Evolutionary conservation across 2,797 vertebrate genomes (phyloP), one percentile per base, ranked within the genome.

Genomic region (Valencia hispanica): DNA sequence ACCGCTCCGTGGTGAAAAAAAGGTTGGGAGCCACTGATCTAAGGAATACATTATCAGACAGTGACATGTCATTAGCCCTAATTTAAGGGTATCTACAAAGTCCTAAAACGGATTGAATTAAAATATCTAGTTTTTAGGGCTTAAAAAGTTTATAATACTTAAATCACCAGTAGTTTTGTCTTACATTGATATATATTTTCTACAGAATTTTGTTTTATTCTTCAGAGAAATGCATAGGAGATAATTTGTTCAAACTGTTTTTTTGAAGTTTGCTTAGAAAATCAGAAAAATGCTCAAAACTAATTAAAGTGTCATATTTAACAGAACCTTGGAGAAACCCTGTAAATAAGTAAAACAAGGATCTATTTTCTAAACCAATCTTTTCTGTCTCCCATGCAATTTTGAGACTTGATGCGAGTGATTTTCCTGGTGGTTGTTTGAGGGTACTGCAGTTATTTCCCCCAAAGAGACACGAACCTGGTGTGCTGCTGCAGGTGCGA

Each of bases 401-500:
- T 1, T 59, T 2, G 55, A 32, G 55, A 8, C 55, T 59, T 30
- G 27, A 30, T 17, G 27, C 32, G 8, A 34, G 6, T 34, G 32
- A 61, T 34, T 61, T 61, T 14, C 4, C 47, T 48, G 47, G 17
- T 17, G 18, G 47, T 17, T 17, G 47, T 48, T 15, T 48, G 4
- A 48, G 18, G 17, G 47, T 48, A 18, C 6, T 3, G 47, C 4
- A 5, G 47, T 17, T 48, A 43, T 51, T 25, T 22, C 50, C 22
- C 53, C 15, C 14, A 39, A 7, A 10, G 10, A 18, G 14, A 27
- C 18, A 61, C 71, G 73, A 61, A 99, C 98, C 98, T 98, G 94
- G 98, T 99, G 94, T 99, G 98, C 95, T 99, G 98, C 95, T 99
- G 98, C 93, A 99, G 97, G 94, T 99, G 98, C 79, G 98, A 99